Evolutionary conservation across 1,140 invertebrate genomes (phyloP), one percentile per base, ranked within the genome.

Genomic region (Drosophila baimaii): DNA sequence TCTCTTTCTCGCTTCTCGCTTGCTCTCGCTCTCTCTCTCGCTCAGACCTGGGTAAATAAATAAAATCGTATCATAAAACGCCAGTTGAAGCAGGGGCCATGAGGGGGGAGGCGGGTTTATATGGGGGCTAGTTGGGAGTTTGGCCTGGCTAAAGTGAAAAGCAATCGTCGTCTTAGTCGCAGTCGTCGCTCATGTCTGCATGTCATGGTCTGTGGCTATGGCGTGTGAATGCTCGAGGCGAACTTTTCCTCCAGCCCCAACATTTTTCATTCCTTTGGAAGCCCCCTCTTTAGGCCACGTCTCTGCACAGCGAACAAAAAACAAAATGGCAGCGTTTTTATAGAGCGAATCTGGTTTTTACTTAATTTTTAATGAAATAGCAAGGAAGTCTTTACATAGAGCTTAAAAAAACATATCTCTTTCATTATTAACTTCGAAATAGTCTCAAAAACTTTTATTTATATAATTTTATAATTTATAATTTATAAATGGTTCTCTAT

Each of bases 21-120:
- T 15, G 23, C 4, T 27, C 37, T 33, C 27, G 21, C 55, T 15
- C 8, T n/a, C 56, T 27, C 9, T 19, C 31, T 37, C 19, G 27
- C 29, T 69, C 59, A 51, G 66, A 57, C 76, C 74, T 57, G 81
- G 65, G 77, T 79, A 85, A 85, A 85, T 85, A 85, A 85, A 85
- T 86, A 84, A 84, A 84, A 85, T 85, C 81, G 81, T 73, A 84
- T 84, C 81, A 85, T 84, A 84, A 84, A 84, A 79, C 55, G 72
- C 35, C 65, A 80, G 76, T 71, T 59, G 49, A 29, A 25, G 77
- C 46, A 56, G 68, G 29, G 44, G 54, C 37, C 43, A 46, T 9
- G 23, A 33, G 43, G 44, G 25, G 52, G n/a, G 5, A 19, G n/a
- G 44, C 41, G 55, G 23, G 8, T 35, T 27, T 35, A 7, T 13